Percentiles rank a stretch among this genome's conserved stretches.
Conservation (phyloP, 2,113 vertebrate species). For the Nothoprocta pentlandii region DNA sequence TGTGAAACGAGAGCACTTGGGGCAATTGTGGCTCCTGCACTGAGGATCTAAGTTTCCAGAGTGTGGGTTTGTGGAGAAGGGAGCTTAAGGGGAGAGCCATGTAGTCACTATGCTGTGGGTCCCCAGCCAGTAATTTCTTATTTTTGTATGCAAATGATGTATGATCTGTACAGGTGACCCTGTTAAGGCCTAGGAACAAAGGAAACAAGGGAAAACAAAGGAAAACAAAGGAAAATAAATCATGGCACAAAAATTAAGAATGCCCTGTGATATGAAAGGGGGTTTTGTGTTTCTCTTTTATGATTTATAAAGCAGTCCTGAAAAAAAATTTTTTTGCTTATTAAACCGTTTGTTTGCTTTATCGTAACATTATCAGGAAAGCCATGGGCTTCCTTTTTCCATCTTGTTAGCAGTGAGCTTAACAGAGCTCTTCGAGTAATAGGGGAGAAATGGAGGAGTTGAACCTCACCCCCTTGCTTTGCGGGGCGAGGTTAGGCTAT, state of each 20-base stretch:
- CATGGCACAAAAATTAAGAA: neutral
- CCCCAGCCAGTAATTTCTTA: neutral
- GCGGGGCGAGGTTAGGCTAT: neutral
- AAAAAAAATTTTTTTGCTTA: neutral
- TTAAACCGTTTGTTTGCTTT: neutral
- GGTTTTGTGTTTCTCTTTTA: neutral
- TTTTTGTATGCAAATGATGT: neutral
- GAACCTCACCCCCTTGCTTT: neutral
- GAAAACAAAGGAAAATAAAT: neutral
- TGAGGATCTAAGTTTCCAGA: neutral
- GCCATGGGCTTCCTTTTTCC: neutral
- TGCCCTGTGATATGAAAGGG: neutral
- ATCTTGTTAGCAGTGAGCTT: neutral
- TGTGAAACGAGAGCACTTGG: neutral
- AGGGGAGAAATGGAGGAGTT: neutral
- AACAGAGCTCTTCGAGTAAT: neutral
- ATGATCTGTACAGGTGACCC: neutral
- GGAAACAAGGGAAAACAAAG: neutral
- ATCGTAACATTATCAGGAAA: neutral
- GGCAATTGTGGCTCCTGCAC: neutral
- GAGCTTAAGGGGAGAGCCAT: neutral
- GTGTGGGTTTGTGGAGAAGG: neutral
- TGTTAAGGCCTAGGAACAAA: neutral
- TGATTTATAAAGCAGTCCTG: neutral
- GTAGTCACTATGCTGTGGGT: neutral